A percentile compares a stretch with the other conserved stretches of the same genome.
These are phyloP conservation scores for Marmota monax DNA, from an alignment of 2,113 vertebrate species.

Conservation along the genomic window DNA sequence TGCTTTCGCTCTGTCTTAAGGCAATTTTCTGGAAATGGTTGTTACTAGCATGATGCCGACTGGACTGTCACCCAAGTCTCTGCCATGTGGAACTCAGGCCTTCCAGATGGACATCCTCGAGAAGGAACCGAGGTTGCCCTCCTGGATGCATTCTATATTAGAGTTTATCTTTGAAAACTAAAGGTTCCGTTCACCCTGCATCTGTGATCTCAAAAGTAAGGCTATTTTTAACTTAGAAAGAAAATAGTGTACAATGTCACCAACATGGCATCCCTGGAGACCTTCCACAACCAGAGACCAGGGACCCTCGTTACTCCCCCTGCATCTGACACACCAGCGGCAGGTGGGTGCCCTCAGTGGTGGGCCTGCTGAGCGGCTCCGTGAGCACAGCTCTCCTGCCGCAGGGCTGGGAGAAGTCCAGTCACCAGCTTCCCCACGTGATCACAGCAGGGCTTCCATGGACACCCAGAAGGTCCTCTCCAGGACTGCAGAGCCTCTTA, in stretches of 20 bases:
- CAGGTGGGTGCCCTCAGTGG: neutral
- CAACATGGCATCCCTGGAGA: neutral
- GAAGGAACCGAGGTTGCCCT: fast-evolving
- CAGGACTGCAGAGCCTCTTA: conserved; percentile 41
- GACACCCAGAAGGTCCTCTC: conserved; percentile 57
- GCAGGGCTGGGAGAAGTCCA: conserved; percentile 22
- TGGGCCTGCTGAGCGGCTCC: conserved; percentile 28
- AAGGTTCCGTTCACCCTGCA: neutral
- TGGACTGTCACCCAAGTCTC: fast-evolving
- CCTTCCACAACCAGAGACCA: conserved; percentile 6
- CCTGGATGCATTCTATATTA: neutral
- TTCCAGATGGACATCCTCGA: neutral
- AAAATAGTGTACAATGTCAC: fast-evolving
- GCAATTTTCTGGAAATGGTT: neutral
- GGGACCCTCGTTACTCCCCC: conserved; percentile 20
- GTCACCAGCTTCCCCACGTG: conserved; percentile 59
- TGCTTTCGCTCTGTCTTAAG: neutral
- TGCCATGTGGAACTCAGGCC: neutral
- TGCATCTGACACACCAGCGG: conserved; percentile 51
- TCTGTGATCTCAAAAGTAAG: neutral
- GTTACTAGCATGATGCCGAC: fast-evolving
- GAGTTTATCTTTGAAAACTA: neutral
- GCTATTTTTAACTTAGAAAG: neutral
- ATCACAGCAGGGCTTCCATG: conserved; percentile 50
- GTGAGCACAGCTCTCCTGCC: neutral